Evolutionary conservation across 2,797 vertebrate genomes (phyloP), one percentile per base, ranked within the genome.

Genomic region (Scolopax rusticola): DNA sequence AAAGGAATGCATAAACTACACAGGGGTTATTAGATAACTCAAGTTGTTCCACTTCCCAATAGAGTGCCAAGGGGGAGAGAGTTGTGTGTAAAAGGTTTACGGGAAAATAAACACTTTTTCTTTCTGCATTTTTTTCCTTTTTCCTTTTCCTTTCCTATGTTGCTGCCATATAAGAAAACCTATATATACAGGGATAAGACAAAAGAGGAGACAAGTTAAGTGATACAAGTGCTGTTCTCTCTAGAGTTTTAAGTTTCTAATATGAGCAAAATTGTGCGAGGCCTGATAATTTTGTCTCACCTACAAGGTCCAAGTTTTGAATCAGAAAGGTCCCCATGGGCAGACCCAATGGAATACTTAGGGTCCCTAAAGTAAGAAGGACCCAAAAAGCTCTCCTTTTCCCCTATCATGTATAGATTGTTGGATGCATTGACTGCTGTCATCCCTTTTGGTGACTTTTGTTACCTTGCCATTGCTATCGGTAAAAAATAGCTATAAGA

Each of bases 81-180:
- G 47, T 2, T 88, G 53, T 73, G 7, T 86, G 41, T 78, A 64
- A 80, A 90, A 88, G 23, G 7, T 74, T 95, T 93, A 71, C 40
- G 61, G 69, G 50, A 90, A 92, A 92, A 90, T 38, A 70, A 81
- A 78, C 92, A 11, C 12, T 19, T 86, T 90, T 90, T 64, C 65
- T 64, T 81, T 92, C 33, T 70, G 47, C 40, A 5, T 36, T 80
- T 93, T 78, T 84, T 85, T 38, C 7, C 43, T 43, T 43, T 43
- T 43, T 43, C 43, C 43, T 43, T 43, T 43, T 43, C 41, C 17
- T 8, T 43, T 43, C 16, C 16, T 17, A 43, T 38, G 17, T 65
- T 63, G 30, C 56, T 84, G 25, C 27, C 33, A 12, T 16, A 74
- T 69, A 75, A 74, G 64, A 17, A 54, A 79, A 59, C 11, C 13